Base-by-base conservation (phyloP, 2,888 invertebrate genomes). In the Vesta saturnalis region DNA sequence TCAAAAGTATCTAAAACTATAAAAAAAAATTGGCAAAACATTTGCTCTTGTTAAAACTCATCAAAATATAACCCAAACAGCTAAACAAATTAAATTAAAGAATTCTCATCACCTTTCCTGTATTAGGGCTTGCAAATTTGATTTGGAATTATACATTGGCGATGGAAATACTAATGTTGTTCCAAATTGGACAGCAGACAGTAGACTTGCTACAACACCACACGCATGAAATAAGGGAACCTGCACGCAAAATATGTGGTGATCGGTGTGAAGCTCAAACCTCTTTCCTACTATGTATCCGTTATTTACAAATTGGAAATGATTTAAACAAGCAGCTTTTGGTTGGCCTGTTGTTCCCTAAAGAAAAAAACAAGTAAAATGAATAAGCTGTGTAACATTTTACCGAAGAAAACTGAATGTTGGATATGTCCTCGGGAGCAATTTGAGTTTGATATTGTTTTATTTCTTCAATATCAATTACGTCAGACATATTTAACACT, bases 201-300 rank as follows among this genome's bases (percentile, higher is more conserved):
- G 75, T 18, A 90, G 85, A 0, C 89, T 90, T 49, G 89, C 84
- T 1, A 90, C 87, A 67, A 91, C 89, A 0, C 94, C 95, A 79
- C 90, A 94, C 39, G 91, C 93, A 81, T 96, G 96, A 80, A 94
- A 95, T 16, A 94, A 85, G 0, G 95, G 95, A 15, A 93, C 91
- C 77, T 92, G 91, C 1, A 89, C 76, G 71, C 89, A 90, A 64
- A 89, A 83, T 66, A 77, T 88, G 14, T 86, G 84, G 73, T 87
- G 84, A 19, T 82, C 85, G 18, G 84, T 80, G 55, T 85, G 73
- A 0, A 88, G 77, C 8, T 82, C 82, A 49, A 83, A 82, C 67
- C 89, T 83, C 21, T 79, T 84, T 0, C 90, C 91, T 61, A 90
- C 85, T 76, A 88, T 87, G 77, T 87, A 88, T 5, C 91, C 87